Conservation (phyloP, 2,797 vertebrate genomes). For the Rhinoraja longicauda region DNA sequence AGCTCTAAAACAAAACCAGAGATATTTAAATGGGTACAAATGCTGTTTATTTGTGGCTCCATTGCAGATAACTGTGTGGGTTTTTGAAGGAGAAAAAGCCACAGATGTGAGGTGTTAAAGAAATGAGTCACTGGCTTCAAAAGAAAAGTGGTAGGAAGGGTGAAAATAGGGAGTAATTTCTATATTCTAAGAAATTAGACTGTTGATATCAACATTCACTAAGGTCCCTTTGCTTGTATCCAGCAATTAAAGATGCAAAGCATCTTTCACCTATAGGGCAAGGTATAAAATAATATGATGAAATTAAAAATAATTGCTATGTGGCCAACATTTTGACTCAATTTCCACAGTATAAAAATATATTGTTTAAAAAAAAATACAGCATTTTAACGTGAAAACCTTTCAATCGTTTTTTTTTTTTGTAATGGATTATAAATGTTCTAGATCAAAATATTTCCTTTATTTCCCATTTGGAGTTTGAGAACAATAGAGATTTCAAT, state of each 20-base stretch:
- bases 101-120: not conserved
- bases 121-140: not conserved
- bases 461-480: too few relatives aligned
- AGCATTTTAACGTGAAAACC: too few relatives aligned
- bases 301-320: too few relatives aligned
- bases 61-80: not conserved
- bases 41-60: not conserved
- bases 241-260: not conserved
- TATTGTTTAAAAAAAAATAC: too few relatives aligned
- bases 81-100: not conserved
- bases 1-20: too few relatives aligned
- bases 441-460: not conserved
- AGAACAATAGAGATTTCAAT: conserved; percentile 39
- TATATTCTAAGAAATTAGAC: not conserved
- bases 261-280: not conserved
- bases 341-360: too few relatives aligned
- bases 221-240: not conserved
- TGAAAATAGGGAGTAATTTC: too few relatives aligned
- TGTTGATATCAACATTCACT: not conserved
- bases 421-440: too few relatives aligned
- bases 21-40: not conserved
- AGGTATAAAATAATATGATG: not conserved
- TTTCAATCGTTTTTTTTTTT: too few relatives aligned
- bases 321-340: too few relatives aligned
- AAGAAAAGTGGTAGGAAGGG: not conserved